phyloP scores from a whole-genome alignment of 30 jellyfish, hydroid and myxozoan species.

The Hydra vulgaris region DNA sequence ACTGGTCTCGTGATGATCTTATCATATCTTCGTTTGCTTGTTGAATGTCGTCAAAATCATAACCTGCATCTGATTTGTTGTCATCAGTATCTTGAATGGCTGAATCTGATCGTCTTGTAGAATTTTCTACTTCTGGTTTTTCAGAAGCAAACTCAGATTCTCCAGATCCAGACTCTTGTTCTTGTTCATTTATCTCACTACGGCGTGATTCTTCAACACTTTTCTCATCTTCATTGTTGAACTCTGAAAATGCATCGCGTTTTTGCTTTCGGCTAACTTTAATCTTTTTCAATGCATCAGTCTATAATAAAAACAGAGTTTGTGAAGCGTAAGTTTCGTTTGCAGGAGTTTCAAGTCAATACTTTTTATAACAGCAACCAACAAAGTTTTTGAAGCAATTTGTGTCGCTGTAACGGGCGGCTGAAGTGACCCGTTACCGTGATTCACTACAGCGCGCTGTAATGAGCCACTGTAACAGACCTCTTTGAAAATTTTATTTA shows the following conservation, averaged over 20 bases:
- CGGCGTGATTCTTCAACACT: slow-evolving; percentile 13
- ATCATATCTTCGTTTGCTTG: slow-evolving; percentile 18
- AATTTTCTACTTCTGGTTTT: slow-evolving; percentile 1
- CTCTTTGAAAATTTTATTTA: no score
- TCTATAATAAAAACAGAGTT: slow-evolving; percentile 26
- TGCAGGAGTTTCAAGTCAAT: slow-evolving; percentile 29
- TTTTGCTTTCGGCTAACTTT: not conserved
- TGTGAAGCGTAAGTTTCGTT: slow-evolving; percentile 12
- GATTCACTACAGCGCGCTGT: no score
- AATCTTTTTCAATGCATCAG: not conserved
- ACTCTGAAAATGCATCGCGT: slow-evolving; percentile 17
- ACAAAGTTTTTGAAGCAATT: slow-evolving; percentile 21
- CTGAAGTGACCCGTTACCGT: no score
- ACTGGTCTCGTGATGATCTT: slow-evolving; percentile 26
- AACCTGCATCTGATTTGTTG: not conserved
- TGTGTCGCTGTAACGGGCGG: slow-evolving; percentile 15
- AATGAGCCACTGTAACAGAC: no score
- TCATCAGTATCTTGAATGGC: not conserved
- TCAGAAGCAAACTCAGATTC: slow-evolving; percentile 11
- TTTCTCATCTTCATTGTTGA: slow-evolving; percentile 12
- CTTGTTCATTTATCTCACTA: not conserved
- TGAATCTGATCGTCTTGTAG: slow-evolving; percentile 22
- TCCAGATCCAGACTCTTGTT: slow-evolving; percentile 15
- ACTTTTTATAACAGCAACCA: not conserved
- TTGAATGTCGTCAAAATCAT: slow-evolving; percentile 11